phyloP scores from a whole-genome alignment of 2,888 invertebrate species.

The Julus scanicus region DNA sequence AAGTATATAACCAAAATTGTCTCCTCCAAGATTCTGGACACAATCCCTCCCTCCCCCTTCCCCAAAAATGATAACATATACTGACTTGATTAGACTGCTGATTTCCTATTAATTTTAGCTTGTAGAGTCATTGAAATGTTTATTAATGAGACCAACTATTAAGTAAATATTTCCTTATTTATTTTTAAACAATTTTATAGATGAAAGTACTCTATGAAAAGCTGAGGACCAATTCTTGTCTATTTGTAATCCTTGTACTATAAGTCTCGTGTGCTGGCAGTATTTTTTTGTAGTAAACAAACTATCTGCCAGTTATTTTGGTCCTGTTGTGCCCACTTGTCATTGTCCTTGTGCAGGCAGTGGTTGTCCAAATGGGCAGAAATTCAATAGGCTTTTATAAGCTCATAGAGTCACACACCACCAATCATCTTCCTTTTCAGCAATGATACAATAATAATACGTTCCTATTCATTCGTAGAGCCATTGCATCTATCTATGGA shows the following conservation, averaged over 20 bases:
- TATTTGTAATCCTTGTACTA: background rate
- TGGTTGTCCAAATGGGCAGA: background rate
- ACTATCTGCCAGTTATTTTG: too few species aligned
- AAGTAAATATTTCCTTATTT: too few species aligned
- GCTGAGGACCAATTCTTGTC: background rate
- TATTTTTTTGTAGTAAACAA: background rate
- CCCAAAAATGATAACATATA: too few species aligned
- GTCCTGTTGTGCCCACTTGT: background rate
- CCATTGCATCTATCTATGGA: background rate
- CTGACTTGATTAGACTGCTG: too few species aligned
- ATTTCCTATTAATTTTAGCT: too few species aligned
- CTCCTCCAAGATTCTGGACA: too few species aligned
- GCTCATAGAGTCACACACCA: background rate
- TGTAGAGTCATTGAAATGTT: too few species aligned
- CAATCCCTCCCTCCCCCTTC: too few species aligned
- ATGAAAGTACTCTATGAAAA: background rate
- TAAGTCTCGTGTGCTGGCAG: background rate
- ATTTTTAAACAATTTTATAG: too few species aligned
- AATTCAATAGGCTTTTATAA: background rate
- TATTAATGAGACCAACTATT: too few species aligned
- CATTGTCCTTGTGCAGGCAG: background rate
- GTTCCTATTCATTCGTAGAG: background rate
- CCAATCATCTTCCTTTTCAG: constrained; percentile 2
- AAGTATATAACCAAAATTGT: too few species aligned
- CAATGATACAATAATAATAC: background rate